These are phyloP conservation scores for Tragelaphus imberbis DNA, from an alignment of 2,113 vertebrate species.

Conservation along the genomic window DNA sequence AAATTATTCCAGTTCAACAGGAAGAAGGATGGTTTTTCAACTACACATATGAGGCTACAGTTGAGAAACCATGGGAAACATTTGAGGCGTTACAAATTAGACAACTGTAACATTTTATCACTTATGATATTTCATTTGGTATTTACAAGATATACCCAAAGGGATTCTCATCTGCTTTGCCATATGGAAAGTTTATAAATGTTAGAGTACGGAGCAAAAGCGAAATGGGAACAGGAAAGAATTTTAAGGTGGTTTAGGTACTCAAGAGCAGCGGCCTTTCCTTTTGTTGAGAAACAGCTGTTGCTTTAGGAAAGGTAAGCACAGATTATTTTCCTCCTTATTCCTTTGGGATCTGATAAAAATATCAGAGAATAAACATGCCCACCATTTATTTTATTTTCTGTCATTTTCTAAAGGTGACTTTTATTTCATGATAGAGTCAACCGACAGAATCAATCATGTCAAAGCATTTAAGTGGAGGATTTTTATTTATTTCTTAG, in stretches of 20 bases:
- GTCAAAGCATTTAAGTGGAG: neutral
- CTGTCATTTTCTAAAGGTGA: slow-evolving; percentile 33
- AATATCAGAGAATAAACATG: neutral
- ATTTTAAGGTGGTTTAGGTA: slow-evolving; percentile 14
- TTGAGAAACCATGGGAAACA: slow-evolving; percentile 50
- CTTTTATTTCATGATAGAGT: neutral
- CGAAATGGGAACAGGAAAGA: slow-evolving; percentile 20
- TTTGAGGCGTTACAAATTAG: slow-evolving; percentile 59
- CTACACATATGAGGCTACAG: slow-evolving; percentile 10
- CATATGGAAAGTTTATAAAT: slow-evolving; percentile 61
- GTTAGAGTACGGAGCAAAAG: slow-evolving; percentile 23
- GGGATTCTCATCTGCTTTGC: slow-evolving; percentile 32
- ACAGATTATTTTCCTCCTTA: neutral
- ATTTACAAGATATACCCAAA: slow-evolving; percentile 64
- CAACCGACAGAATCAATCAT: neutral
- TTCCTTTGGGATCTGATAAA: slow-evolving; percentile 11
- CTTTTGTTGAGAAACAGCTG: slow-evolving; percentile 56
- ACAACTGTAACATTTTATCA: slow-evolving; percentile 59
- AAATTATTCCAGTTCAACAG: slow-evolving; percentile 39
- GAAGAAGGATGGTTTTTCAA: neutral
- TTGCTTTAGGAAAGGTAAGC: slow-evolving; percentile 18
- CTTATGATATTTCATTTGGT: slow-evolving; percentile 70
- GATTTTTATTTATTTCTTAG: slow-evolving; percentile 24
- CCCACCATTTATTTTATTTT: neutral
- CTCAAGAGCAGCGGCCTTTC: neutral